A percentile compares a stretch with the other conserved stretches of the same genome.
Conservation (phyloP, 2,797 vertebrate genomes). For the Syngnathus rostellatus region DNA sequence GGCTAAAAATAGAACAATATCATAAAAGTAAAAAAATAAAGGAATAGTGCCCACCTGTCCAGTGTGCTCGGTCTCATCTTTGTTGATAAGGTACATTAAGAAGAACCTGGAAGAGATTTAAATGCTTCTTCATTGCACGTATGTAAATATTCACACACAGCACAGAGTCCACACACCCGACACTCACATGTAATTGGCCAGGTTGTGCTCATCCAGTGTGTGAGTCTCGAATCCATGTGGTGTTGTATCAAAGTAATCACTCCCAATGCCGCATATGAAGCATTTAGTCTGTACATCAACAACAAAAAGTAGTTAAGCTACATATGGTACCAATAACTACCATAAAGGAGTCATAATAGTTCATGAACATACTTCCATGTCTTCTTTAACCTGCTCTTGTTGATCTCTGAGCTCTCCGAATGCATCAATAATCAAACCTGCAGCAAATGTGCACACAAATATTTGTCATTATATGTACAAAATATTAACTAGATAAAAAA, state of each 20-base stretch:
- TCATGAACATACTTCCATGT: slow-evolving; percentile 82
- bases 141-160: background rate
- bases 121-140: background rate
- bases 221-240: slow-evolving; percentile 93
- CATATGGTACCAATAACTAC: background rate
- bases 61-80: slow-evolving; percentile 91
- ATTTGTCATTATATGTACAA: slow-evolving; percentile 9
- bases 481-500: background rate
- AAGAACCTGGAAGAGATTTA: slow-evolving; percentile 76
- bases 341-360: background rate
- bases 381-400: slow-evolving; percentile 93
- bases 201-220: slow-evolving; percentile 89
- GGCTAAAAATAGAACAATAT: background rate
- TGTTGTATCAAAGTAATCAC: slow-evolving; percentile 91
- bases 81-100: slow-evolving; percentile 93
- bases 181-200: slow-evolving; percentile 89
- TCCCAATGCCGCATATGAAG: slow-evolving; percentile 94
- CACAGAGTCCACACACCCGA: background rate
- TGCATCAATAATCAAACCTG: slow-evolving; percentile 93
- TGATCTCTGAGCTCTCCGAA: slow-evolving; percentile 94
- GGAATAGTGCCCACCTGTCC: slow-evolving; percentile 74
- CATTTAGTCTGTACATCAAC: slow-evolving; percentile 80
- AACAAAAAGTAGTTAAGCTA: background rate
- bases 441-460: slow-evolving; percentile 1
- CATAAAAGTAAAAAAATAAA: background rate